A percentile compares a stretch with the other conserved stretches of the same genome.
Conservation (phyloP, 1,140 invertebrate genomes). For the Ephestia elutella region DNA sequence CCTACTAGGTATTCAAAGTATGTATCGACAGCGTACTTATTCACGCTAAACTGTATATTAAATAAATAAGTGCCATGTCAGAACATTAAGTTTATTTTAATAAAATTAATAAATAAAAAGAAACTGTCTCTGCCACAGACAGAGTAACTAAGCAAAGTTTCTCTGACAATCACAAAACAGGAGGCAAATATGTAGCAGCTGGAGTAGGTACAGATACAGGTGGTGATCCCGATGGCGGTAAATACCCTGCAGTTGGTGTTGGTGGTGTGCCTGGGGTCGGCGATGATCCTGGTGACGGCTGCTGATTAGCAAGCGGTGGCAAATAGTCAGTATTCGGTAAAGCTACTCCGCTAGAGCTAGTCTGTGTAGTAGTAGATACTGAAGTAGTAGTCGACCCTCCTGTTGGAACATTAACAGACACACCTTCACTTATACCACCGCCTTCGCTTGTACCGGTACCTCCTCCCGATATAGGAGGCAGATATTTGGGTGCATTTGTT, state of each 20-base stretch:
- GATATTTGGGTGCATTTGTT: constrained; percentile 40
- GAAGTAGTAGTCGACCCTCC: constrained; percentile 5
- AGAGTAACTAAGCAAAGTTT: not conserved
- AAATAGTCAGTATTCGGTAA: constrained; percentile 28
- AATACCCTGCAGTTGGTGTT: constrained; percentile 19
- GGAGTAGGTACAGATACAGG: constrained; percentile 31
- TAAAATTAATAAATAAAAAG: too few relatives aligned
- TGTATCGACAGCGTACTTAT: too few relatives aligned
- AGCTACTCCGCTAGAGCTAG: not conserved
- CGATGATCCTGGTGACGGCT: not conserved
- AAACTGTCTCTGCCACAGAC: too few relatives aligned
- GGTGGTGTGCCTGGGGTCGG: constrained; percentile 1
- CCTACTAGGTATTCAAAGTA: too few relatives aligned
- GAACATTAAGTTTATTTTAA: too few relatives aligned
- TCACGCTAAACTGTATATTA: too few relatives aligned
- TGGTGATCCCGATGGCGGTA: constrained; percentile 18
- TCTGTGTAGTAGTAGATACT: not conserved
- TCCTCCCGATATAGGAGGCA: constrained; percentile 15
- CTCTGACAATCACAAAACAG: constrained; percentile 24
- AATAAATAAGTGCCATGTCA: too few relatives aligned
- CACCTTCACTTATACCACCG: not conserved
- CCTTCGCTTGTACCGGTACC: not conserved
- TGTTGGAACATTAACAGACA: constrained; percentile 8
- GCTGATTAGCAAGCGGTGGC: constrained; percentile 22
- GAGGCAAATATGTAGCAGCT: constrained; percentile 46